Conservation (phyloP, 2,797 vertebrate species). For the Myotis vivesi region DNA sequence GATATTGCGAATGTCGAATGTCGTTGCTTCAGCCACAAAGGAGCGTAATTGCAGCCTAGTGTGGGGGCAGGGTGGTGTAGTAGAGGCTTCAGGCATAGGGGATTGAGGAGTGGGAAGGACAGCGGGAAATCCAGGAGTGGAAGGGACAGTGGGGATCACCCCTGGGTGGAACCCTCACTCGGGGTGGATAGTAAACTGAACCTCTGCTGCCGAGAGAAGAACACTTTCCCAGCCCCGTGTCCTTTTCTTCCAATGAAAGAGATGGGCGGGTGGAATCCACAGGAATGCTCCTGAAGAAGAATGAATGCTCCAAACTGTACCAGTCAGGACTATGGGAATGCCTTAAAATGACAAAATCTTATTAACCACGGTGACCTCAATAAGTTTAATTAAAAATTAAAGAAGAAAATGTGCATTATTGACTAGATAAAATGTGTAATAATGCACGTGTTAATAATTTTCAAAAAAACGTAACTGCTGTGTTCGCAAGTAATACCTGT, state of each 20-base stretch:
- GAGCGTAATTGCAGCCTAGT: not conserved
- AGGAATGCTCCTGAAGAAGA: constrained; percentile 56
- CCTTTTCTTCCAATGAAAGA: not conserved
- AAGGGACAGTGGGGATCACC: not conserved
- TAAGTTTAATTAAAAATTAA: not conserved
- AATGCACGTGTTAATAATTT: constrained; percentile 52
- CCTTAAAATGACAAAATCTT: not conserved
- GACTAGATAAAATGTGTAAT: constrained; percentile 25
- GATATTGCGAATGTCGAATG: not conserved
- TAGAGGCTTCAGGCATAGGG: not conserved
- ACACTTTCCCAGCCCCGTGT: not conserved
- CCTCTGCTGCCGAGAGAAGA: constrained; percentile 1
- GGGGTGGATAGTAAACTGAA: not conserved
- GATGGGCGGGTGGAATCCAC: not conserved
- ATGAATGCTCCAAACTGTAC: not conserved
- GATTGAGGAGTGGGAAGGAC: not conserved
- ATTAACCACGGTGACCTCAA: not conserved
- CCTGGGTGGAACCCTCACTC: not conserved
- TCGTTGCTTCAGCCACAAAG: not conserved
- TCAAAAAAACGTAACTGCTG: constrained; percentile 10
- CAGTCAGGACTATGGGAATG: not conserved
- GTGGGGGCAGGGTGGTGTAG: not conserved
- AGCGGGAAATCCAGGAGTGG: not conserved
- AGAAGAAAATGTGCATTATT: not conserved
- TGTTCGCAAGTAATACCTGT: constrained; percentile 62